phyloP scores from a whole-genome alignment of 2,888 invertebrate genomes.

The Lapara coniferarum region DNA sequence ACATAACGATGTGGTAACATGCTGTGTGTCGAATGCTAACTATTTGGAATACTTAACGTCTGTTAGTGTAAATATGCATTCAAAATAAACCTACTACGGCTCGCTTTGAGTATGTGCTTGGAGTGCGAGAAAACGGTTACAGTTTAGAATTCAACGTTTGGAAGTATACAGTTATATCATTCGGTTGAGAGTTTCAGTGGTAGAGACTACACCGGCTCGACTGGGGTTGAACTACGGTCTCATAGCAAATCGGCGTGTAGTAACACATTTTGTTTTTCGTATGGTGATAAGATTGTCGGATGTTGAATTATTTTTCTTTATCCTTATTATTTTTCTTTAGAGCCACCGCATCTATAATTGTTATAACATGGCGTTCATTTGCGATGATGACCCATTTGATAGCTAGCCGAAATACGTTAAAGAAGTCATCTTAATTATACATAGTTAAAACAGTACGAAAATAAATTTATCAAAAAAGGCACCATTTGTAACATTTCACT shows the following conservation, averaged over 20 bases:
- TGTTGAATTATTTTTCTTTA: not conserved
- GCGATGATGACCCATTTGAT: no score
- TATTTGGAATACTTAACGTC: constrained; percentile 12
- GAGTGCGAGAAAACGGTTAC: not conserved
- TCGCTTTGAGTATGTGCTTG: constrained; percentile 2
- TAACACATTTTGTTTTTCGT: no score
- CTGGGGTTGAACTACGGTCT: not conserved
- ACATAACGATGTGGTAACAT: constrained; percentile 15
- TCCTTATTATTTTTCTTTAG: no score
- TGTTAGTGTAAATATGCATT: constrained; percentile 1
- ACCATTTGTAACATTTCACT: no score
- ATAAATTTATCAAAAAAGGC: no score
- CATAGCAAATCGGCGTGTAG: no score
- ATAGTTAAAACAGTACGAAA: no score
- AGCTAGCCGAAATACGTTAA: no score
- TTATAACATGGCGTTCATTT: no score
- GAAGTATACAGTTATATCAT: not conserved
- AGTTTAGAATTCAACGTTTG: not conserved
- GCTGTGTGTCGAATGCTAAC: constrained; percentile 7
- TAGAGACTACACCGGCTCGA: not conserved
- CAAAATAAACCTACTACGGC: constrained; percentile 16
- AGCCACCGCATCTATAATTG: no score
- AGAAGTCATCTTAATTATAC: no score
- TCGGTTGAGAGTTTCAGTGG: no score
- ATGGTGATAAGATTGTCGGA: not conserved